Evolutionary conservation across 2,113 vertebrate genomes (phyloP).

Genomic region (Pteruthius melanotis): DNA sequence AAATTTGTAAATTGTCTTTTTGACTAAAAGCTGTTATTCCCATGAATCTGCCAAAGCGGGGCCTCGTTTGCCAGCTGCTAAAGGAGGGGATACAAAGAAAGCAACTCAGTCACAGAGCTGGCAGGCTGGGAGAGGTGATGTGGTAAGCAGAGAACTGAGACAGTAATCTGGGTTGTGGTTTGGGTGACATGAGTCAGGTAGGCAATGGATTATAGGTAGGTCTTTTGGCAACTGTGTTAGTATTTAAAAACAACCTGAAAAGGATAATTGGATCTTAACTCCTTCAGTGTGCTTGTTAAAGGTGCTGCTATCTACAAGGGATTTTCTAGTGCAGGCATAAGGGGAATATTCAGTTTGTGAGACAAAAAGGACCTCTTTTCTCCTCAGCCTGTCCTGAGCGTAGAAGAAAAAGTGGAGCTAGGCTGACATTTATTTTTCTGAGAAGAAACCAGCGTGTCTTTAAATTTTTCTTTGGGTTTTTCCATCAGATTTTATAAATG

Average conservation of each 20-base stretch:
- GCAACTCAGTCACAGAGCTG: not conserved
- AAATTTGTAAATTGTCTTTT: not conserved
- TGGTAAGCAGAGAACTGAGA: not conserved
- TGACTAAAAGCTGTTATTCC: not conserved
- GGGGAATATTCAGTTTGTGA: not conserved
- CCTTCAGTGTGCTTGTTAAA: not conserved
- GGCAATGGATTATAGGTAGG: not conserved
- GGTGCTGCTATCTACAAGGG: not conserved
- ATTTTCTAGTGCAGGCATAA: not conserved
- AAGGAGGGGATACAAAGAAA: not conserved
- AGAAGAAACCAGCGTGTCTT: constrained; percentile 19
- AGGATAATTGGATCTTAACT: not conserved
- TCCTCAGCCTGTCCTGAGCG: not conserved
- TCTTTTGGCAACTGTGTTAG: not conserved
- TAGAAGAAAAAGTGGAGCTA: not conserved
- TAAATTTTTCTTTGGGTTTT: constrained; percentile 56
- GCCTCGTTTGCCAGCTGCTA: not conserved
- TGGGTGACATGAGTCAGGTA: not conserved
- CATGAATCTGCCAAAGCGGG: not conserved
- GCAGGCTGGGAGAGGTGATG: not conserved
- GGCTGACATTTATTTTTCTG: constrained; percentile 3
- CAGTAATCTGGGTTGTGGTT: not conserved
- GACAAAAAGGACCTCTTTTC: not conserved
- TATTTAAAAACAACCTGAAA: not conserved
- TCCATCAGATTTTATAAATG: constrained; percentile 61